Conservation (phyloP, 23 tunicate genomes). For the Halocynthia aurantium region DNA sequence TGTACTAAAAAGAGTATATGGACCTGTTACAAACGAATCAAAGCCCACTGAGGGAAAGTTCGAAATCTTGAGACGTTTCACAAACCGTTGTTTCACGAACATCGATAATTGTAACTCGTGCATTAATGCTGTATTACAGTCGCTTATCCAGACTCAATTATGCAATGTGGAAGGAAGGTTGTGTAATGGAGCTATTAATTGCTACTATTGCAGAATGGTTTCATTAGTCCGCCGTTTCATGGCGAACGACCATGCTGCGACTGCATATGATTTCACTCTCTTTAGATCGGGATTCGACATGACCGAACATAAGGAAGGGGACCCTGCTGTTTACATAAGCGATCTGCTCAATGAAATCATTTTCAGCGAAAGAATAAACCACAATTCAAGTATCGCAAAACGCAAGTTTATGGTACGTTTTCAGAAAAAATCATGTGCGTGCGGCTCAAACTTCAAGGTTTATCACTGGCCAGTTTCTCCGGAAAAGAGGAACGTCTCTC, state of each 20-base stretch:
- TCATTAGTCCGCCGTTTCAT: not conserved
- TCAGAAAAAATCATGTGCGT: constrained; percentile 1
- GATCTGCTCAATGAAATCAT: not conserved
- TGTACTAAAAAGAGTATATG: not conserved
- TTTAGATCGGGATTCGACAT: not conserved
- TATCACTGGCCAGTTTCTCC: constrained; percentile 14
- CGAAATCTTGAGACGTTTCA: too few relatives aligned
- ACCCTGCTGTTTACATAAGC: constrained; percentile 4
- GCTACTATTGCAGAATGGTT: constrained; percentile 6
- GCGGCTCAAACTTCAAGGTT: not conserved
- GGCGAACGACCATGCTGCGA: not conserved
- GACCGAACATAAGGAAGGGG: not conserved
- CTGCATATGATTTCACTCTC: constrained; percentile 5
- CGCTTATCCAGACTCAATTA: constrained; percentile 3
- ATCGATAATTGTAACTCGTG: constrained; percentile 3
- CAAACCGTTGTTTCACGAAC: not conserved
- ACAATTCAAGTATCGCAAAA: not conserved
- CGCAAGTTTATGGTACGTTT: constrained; percentile 1
- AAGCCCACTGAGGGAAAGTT: not conserved
- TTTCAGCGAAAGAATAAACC: not conserved
- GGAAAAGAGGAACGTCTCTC: not conserved
- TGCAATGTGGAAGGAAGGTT: not conserved
- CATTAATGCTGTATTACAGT: constrained; percentile 15
- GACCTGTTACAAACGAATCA: not conserved
- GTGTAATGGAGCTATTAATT: not conserved